Evolutionary conservation across 2,888 invertebrate species (phyloP), one percentile per base, ranked within the genome.

Genomic region (Calameuta idolon): DNA sequence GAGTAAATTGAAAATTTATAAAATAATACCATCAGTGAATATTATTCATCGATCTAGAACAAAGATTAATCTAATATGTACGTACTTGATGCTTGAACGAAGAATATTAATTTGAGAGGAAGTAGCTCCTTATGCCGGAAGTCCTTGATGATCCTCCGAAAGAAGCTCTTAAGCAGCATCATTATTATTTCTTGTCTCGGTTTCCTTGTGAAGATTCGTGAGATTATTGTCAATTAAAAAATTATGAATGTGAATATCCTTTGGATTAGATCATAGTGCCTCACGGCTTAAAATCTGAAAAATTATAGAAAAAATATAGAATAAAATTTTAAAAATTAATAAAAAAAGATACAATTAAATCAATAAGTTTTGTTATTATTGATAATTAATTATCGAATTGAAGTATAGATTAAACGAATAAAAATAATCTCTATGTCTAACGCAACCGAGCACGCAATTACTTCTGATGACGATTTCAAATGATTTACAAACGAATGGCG

Each of bases 41-140:
- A 35, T 35, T 73, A 30, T 73, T 34, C 31, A 30, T 73, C 40
- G 73, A 34, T 4, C 23, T 23, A 2, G 23, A 35, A 40, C 68
- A 30, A 69, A 74, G 15, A 75, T 71, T 34, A 74, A 9, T 55
- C 2, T 9, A 55, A 23, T 55, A 2, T 23, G 9, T 79, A 94
- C 95, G 95, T 92, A 96, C 96, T 96, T 31, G 96, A 96, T 73
- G 95, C 94, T 92, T 96, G 95, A 79, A 96, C 95, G 89, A 96
- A 96, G 91, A 96, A 96, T 83, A 96, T 93, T 84, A 96, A 92
- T 91, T 96, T 96, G 79, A 96, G 90, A 1, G 96, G 95, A 83
- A 96, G 92, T 69, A 96, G 92, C 89, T 96, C 94, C 90, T 95
- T 95, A 88, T 95, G 95, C 86, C 93, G 94, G 86, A 96, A 94